Percentiles rank a stretch among this genome's conserved stretches.
Conservation (phyloP, 1,140 invertebrate species). For the Theocolax elegans region DNA sequence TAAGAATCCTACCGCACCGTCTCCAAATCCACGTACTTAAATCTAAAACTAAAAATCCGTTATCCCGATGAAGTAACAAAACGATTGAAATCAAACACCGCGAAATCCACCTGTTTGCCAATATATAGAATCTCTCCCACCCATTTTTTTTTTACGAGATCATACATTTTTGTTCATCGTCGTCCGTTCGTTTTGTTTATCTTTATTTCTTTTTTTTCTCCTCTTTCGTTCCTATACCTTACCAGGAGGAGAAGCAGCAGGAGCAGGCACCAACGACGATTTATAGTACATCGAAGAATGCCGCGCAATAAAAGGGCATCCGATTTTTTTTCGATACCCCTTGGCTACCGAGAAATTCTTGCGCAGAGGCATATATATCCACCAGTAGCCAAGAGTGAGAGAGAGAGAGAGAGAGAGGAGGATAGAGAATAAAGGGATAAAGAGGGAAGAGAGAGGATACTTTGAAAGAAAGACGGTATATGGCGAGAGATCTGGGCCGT, state of each 20-base stretch:
- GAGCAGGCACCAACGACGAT: conserved; percentile 29
- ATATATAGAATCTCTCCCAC: no score
- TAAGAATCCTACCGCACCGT: no score
- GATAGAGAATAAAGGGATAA: conserved; percentile 5
- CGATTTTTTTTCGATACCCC: conserved; percentile 41
- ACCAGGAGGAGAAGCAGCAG: background rate
- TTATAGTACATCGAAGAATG: conserved; percentile 43
- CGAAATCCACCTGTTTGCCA: no score
- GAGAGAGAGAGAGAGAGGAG: conserved; percentile 26
- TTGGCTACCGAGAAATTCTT: conserved; percentile 41
- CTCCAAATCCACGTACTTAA: no score
- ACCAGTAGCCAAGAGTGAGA: conserved; percentile 39
- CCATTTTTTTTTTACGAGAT: no score
- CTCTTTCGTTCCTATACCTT: background rate
- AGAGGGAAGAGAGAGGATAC: conserved; percentile 1
- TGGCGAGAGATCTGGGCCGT: conserved; percentile 55
- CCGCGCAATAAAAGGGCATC: conserved; percentile 42
- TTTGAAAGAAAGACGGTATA: conserved; percentile 11
- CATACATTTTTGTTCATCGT: no score
- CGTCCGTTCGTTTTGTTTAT: no score
- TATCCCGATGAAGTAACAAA: no score
- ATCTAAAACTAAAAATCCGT: no score
- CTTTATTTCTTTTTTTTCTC: no score
- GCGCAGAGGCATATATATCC: conserved; percentile 15
- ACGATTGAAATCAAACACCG: no score